phyloP scores from a whole-genome alignment of 2,113 vertebrate genomes.

The Mus pahari region DNA sequence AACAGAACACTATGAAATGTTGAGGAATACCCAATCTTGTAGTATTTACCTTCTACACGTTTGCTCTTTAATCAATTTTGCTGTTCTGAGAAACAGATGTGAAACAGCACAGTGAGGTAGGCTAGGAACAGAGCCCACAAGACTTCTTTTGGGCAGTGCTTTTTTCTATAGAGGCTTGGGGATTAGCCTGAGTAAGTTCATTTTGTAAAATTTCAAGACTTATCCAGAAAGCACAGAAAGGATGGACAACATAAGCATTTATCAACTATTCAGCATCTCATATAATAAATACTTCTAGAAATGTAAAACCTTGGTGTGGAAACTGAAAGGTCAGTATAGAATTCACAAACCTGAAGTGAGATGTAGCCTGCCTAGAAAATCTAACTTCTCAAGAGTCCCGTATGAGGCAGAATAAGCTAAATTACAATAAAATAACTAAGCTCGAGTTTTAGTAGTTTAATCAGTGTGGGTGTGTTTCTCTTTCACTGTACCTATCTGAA shows the following conservation, averaged over 20 bases:
- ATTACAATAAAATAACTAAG: constrained; percentile 17
- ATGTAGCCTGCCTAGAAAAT: background rate
- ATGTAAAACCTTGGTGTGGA: background rate
- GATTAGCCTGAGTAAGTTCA: constrained; percentile 2
- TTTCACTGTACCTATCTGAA: background rate
- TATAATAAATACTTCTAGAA: constrained; percentile 34
- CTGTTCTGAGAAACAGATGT: background rate
- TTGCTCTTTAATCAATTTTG: constrained; percentile 22
- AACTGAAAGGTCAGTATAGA: background rate
- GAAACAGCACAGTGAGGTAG: background rate
- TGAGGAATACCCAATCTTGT: constrained; percentile 37
- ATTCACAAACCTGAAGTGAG: constrained; percentile 48
- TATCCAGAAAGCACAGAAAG: background rate
- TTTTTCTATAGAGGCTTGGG: background rate
- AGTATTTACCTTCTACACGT: background rate
- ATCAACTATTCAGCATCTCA: background rate
- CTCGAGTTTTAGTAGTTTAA: background rate
- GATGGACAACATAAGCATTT: background rate
- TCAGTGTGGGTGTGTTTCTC: background rate
- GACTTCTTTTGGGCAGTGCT: constrained; percentile 9
- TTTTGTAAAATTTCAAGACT: constrained; percentile 39
- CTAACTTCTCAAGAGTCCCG: background rate
- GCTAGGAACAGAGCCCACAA: background rate
- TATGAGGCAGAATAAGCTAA: constrained; percentile 31
- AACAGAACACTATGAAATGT: background rate